Evolutionary conservation across 2,797 vertebrate species (phyloP).

Genomic region (Macropodus opercularis): DNA sequence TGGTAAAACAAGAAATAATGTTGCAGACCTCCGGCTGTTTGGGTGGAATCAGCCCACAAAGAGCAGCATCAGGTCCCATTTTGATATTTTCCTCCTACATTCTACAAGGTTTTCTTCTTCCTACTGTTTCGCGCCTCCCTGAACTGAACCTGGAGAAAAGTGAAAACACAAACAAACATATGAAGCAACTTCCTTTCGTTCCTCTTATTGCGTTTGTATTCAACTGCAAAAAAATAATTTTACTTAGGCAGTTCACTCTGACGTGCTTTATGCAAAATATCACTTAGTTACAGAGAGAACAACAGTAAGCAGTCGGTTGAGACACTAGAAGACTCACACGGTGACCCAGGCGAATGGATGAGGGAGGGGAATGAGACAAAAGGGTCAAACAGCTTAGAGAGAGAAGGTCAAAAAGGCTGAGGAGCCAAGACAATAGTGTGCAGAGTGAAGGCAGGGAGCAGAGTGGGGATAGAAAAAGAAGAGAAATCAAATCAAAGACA

Average conservation of each 20-base stretch:
- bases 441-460: conserved; percentile 15
- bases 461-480: conserved; percentile 11
- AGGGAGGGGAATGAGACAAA: conserved; percentile 42
- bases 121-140: conserved; percentile 82
- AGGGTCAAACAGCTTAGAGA: conserved; percentile 57
- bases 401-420: conserved; percentile 14
- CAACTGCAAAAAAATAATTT: background rate
- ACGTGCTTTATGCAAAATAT: background rate
- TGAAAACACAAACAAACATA: background rate
- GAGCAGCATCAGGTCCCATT: conserved; percentile 15
- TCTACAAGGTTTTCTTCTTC: conserved; percentile 86
- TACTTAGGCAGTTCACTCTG: background rate
- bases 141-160: conserved; percentile 88
- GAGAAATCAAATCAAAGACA: too few relatives aligned
- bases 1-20: conserved; percentile 3
- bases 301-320: conserved; percentile 25
- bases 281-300: background rate
- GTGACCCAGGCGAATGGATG: conserved; percentile 42
- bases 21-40: background rate
- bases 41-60: conserved; percentile 2
- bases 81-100: background rate
- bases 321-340: conserved; percentile 14
- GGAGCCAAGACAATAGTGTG: background rate
- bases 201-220: background rate
- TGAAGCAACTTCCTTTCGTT: background rate